Evolutionary conservation across 2,113 vertebrate species (phyloP), one percentile per base, ranked within the genome.

Genomic region (Alectura lathami): DNA sequence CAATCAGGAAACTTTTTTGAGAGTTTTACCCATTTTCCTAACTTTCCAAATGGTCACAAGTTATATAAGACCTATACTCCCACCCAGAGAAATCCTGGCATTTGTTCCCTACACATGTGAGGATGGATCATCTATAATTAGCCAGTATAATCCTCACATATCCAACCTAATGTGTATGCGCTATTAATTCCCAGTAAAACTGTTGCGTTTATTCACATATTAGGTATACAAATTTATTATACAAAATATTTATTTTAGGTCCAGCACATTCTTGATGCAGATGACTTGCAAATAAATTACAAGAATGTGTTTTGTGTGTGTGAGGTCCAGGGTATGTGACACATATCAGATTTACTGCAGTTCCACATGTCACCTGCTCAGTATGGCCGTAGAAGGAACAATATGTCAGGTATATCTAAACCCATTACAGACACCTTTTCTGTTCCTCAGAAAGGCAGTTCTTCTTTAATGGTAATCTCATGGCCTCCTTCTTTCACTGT

Each of bases 291-390:
- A 68, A 30, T 20, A 2, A 40, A 89, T 73, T 68, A 17, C 9
- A 18, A 3, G 47, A 36, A 17, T 0, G 2, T 1, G 48, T 87
- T 29, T 11, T 27, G 2, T 66, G 18, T 34, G 2, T 67, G 16
- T 64, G 36, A 21, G 47, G 32, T 32, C n/a, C 34, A 29, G 63
- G 60, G 27, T n/a, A 66, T 13, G 11, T 27, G 34, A 20, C 11
- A 72, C 3, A 2, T 38, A 34, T n/a, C n/a, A 45, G 59, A 32
- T 11, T 10, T 20, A 22, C 24, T 57, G n/a, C 9, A 22, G 45
- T 13, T 66, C 43, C 60, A 51, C 21, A 32, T 26, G 21, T 62
- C 17, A 22, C n/a, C 22, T 17, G 21, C 13, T 83, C 48, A 30
- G 13, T 4, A 5, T 3, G 29, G 30, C 14, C 9, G 2, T 12